Percentiles rank a stretch among this genome's conserved stretches.
Conservation (phyloP, 2,797 vertebrate genomes). For the Chromis chromis region DNA sequence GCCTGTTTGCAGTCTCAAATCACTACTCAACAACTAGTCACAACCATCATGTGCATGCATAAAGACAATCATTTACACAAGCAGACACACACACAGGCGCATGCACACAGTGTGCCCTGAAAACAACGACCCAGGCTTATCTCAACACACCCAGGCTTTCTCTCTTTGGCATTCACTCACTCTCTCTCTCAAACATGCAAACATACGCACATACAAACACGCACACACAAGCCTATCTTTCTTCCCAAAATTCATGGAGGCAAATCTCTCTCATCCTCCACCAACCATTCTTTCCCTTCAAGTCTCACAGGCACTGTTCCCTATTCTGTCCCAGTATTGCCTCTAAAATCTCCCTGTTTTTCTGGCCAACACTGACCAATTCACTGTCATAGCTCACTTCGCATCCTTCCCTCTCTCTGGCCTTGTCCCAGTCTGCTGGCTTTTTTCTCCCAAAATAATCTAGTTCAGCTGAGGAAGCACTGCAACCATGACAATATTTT, state of each 20-base stretch:
- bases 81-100: constrained; percentile 28
- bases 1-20: constrained; percentile 45
- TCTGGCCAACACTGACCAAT: constrained; percentile 45
- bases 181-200: constrained; percentile 21
- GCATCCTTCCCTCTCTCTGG: constrained; percentile 22
- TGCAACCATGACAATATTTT: constrained; percentile 15
- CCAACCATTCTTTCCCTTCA: constrained; percentile 71
- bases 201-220: constrained; percentile 39
- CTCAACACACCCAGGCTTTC: constrained; percentile 80
- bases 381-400: constrained; percentile 32
- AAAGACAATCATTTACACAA: constrained; percentile 39
- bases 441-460: constrained; percentile 31
- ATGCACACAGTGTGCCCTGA: constrained; percentile 38
- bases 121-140: constrained; percentile 79
- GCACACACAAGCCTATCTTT: constrained; percentile 63
- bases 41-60: constrained; percentile 38
- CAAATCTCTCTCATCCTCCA: constrained; percentile 78
- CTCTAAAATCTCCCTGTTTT: constrained; percentile 49
- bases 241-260: constrained; percentile 70
- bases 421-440: constrained; percentile 14
- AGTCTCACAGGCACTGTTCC: constrained; percentile 58
- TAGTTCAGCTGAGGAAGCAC: constrained; percentile 22
- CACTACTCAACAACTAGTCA: constrained; percentile 53
- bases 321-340: constrained; percentile 38
- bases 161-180: constrained; percentile 73